phyloP scores from a whole-genome alignment of 2,888 invertebrate species.

The Himalopsyche anomala region DNA sequence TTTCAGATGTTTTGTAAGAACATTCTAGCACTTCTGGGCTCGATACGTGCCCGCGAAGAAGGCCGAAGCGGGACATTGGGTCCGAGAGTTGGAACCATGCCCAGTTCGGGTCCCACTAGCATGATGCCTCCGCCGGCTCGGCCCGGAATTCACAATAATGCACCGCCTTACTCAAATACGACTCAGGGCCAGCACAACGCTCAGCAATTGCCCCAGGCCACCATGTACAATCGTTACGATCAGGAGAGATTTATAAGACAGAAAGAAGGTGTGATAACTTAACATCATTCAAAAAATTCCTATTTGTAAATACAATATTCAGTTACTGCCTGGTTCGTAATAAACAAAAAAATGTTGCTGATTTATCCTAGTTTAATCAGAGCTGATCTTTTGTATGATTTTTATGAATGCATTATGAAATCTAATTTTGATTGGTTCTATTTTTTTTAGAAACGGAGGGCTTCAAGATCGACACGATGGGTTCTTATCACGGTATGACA shows the following conservation, averaged over 20 bases:
- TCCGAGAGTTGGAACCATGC: slow-evolving; percentile 65
- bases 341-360: too few relatives aligned
- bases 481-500: slow-evolving; percentile 98
- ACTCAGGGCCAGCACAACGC: slow-evolving; percentile 68
- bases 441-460: slow-evolving; percentile 90
- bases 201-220: slow-evolving; percentile 71
- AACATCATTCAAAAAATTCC: neutral
- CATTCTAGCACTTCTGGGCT: slow-evolving; percentile 92
- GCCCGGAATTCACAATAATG: slow-evolving; percentile 79
- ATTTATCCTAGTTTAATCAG: too few relatives aligned
- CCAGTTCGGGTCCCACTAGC: slow-evolving; percentile 61
- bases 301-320: too few relatives aligned
- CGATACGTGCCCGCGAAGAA: slow-evolving; percentile 95
- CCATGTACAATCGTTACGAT: slow-evolving; percentile 98
- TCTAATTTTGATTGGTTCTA: neutral
- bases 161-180: slow-evolving; percentile 70
- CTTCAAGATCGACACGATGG: slow-evolving; percentile 99
- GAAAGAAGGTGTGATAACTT: slow-evolving; percentile 83
- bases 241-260: slow-evolving; percentile 96
- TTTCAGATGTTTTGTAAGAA: slow-evolving; percentile 92
- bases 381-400: too few relatives aligned
- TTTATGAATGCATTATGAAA: too few relatives aligned
- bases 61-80: slow-evolving; percentile 75
- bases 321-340: too few relatives aligned
- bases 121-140: slow-evolving; percentile 76